Percentiles rank a stretch among this genome's conserved stretches.
These are phyloP conservation scores for Rallus crepitans DNA, from an alignment of 2,797 vertebrate species.

Conservation along the genomic window DNA sequence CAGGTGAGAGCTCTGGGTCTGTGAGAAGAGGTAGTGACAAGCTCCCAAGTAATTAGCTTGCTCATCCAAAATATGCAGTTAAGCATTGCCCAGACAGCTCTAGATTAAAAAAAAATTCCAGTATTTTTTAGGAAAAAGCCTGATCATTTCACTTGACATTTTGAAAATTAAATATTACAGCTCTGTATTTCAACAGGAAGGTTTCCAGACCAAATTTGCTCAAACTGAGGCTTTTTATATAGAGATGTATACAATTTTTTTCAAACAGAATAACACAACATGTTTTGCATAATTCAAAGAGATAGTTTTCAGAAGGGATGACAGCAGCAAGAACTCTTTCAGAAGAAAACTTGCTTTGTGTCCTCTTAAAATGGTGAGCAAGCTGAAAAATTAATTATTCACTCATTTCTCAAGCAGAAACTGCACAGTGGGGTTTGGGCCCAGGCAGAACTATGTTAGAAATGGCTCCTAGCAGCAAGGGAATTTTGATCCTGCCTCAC, in stretches of 20 bases:
- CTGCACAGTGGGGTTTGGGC: background rate
- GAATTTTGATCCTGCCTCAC: background rate
- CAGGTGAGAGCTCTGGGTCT: background rate
- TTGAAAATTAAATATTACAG: slow-evolving; percentile 26
- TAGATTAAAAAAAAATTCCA: background rate
- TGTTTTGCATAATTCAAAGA: slow-evolving; percentile 54
- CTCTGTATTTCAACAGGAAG: slow-evolving; percentile 15
- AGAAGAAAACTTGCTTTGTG: slow-evolving; percentile 45
- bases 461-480: background rate
- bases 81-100: background rate
- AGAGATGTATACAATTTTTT: background rate
- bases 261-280: slow-evolving; percentile 32
- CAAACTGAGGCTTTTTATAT: slow-evolving; percentile 30
- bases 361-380: slow-evolving; percentile 30
- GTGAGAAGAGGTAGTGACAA: background rate
- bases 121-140: background rate
- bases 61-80: background rate
- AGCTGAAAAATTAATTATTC: slow-evolving; percentile 63
- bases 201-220: slow-evolving; percentile 30
- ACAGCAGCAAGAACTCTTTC: slow-evolving; percentile 41
- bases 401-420: background rate
- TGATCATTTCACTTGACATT: slow-evolving; percentile 12
- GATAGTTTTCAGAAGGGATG: slow-evolving; percentile 48
- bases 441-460: background rate
- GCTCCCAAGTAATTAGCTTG: background rate